Base-by-base conservation (phyloP, 2,113 vertebrate species). In the Taxidea taxus region DNA sequence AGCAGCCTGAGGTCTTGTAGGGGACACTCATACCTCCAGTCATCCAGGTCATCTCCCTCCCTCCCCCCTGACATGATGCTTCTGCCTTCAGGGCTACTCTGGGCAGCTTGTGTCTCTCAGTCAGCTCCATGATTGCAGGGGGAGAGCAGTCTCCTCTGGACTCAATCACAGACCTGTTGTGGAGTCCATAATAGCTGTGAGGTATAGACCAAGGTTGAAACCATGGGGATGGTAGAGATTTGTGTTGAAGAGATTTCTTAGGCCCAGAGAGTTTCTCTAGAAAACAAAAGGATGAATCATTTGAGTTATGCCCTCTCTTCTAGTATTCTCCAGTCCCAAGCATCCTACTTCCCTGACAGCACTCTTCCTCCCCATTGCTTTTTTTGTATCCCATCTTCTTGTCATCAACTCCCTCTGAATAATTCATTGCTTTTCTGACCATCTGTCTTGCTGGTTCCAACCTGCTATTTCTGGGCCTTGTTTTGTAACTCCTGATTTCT, bases 281-380 rank as follows among this genome's bases (percentile, higher is more conserved):
- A 87, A 93, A 93, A 93, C 34, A 81, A 84, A 81, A 89, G 27
- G 18, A 56, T 62, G 13, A 47, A 34, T 3, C 2, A 7, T 7
- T 70, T 54, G 70, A 75, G 87, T 42, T 7, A 8, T 9, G 31
- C 20, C 5, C 62, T 27, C 12, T 14, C 6, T 27, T n/a, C 74
- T 10, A 11, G 42, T 2, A 37, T 49, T 51, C 23, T 89, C 64
- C 37, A 13, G 37, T 21, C 16, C 80, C 16, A 60, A 2, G 9
- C 16, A 6, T 11, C 39, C 47, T 37, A 44, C 1, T 31, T 31
- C 16, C 31, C 60, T 3, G 16, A 23, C 13, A 1, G 12, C 11
- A 39, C 20, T 1, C 8, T 12, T 7, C 58, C 1, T 39, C 37
- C 44, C 27, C 10, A 2, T 1, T 15, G 8, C 39, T 10, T 58